A percentile compares a stretch with the other conserved stretches of the same genome.
Conservation (phyloP, 2,888 invertebrate genomes). For the Ceriagrion tenellum region DNA sequence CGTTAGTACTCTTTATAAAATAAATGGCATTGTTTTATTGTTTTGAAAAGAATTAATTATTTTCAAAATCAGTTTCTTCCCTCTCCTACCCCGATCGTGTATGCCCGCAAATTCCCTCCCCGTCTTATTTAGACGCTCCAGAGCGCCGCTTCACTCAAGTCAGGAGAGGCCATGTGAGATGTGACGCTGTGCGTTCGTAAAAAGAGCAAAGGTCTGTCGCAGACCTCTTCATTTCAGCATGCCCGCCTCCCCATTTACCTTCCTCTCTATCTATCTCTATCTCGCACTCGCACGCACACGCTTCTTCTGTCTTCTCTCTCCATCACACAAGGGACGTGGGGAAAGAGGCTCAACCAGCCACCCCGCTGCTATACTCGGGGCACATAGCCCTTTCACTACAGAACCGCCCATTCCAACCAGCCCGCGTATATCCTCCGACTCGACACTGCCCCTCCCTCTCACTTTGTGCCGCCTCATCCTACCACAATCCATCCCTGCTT, state of each 20-base stretch:
- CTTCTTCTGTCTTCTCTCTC: background rate
- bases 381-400: constrained; percentile 4
- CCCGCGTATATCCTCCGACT: background rate
- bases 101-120: background rate
- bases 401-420: background rate
- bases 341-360: background rate
- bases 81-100: too few species aligned
- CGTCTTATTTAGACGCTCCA: background rate
- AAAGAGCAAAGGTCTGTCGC: constrained; percentile 49
- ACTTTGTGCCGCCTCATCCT: background rate
- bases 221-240: constrained; percentile 60
- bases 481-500: background rate
- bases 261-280: too few species aligned
- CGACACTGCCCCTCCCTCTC: background rate
- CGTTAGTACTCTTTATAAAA: too few species aligned
- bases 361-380: constrained; percentile 38
- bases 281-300: background rate
- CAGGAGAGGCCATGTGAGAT: background rate
- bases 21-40: too few species aligned
- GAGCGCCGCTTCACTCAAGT: background rate
- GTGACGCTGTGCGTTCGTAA: background rate
- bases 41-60: too few species aligned
- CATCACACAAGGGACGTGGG: background rate
- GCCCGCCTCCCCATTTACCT: background rate
- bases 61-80: too few species aligned